Conservation (phyloP, 2,888 invertebrate species). For the Bombylius major region DNA sequence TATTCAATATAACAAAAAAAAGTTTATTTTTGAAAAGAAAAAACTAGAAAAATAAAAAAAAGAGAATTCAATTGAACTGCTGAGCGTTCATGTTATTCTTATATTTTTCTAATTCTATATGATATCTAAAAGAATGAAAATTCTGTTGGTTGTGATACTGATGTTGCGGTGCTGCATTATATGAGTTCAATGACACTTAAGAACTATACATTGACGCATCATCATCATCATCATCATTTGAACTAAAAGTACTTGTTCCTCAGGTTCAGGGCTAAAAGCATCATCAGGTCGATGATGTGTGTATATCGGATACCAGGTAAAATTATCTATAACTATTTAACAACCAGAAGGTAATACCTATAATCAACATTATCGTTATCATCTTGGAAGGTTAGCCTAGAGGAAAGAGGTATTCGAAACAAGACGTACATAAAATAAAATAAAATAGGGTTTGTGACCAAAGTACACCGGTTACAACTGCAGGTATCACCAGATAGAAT, state of each 20-base stretch:
- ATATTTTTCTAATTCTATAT: too few relatives aligned
- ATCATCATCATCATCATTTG: not conserved
- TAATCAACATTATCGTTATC: conserved; percentile 1
- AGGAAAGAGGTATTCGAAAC: not conserved
- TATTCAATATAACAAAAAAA: too few relatives aligned
- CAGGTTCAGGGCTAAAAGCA: not conserved
- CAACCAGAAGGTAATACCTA: not conserved
- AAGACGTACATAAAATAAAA: too few relatives aligned
- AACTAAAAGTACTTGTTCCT: not conserved
- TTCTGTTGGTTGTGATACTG: too few relatives aligned
- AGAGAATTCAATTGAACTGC: too few relatives aligned
- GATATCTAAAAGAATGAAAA: too few relatives aligned
- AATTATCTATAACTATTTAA: not conserved
- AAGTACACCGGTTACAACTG: too few relatives aligned
- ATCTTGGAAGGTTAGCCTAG: not conserved
- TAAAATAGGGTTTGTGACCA: too few relatives aligned
- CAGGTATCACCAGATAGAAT: too few relatives aligned
- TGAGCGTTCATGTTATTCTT: too few relatives aligned
- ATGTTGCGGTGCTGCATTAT: not conserved
- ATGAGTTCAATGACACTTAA: not conserved
- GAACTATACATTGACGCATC: not conserved
- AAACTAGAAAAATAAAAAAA: too few relatives aligned
- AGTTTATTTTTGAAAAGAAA: too few relatives aligned
- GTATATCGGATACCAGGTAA: not conserved
- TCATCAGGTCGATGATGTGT: not conserved